Evolutionary conservation across 2,888 invertebrate genomes (phyloP), one percentile per base, ranked within the genome.

Genomic region (Caenorhabditis macrosperma): DNA sequence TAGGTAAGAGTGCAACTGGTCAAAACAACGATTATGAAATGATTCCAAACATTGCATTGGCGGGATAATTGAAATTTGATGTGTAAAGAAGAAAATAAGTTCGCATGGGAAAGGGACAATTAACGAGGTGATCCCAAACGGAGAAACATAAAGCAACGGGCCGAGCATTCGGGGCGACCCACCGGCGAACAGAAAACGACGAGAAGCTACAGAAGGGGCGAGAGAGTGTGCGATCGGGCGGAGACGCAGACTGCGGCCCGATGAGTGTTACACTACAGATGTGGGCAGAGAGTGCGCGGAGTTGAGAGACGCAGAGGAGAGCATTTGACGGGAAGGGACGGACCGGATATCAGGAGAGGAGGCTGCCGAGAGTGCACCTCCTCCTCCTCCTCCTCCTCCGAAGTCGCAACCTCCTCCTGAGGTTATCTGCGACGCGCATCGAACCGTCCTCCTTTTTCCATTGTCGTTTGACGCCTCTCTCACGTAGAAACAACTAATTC

Each of bases 241-340:
- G 66, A 74, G 64, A 59, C 50, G 59, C 64, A 57, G 64, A 66
- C 48, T 28, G 22, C 10, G 33, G 48, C 35, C 48, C 48, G 50
- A 50, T 48, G 59, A 57, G 74, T 64, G 54, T 57, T 57, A 72
- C 63, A 72, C 71, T 55, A 46, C 38, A 50, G 75, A 75, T 54
- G 24, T 17, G 17, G 0, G 26, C 3, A 26, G 33, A 55, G 57
- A 64, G 38, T 35, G 41, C 15, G 30, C n/a, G 26, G 44, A 55
- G 22, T 28, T 22, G 24, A 33, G 50, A 69, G 67, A 69, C 59
- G 55, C 57, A 68, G 66, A 68, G 33, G 26, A 24, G 52, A 71
- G 54, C n/a, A 52, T 57, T 28, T 35, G 55, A 57, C 52, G 38
- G 63, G 52, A 35, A 55, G 59, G 59, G 54, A 59, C 15, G 26